Conservation (phyloP, 2,797 vertebrate species). For the Muscicapa striata region DNA sequence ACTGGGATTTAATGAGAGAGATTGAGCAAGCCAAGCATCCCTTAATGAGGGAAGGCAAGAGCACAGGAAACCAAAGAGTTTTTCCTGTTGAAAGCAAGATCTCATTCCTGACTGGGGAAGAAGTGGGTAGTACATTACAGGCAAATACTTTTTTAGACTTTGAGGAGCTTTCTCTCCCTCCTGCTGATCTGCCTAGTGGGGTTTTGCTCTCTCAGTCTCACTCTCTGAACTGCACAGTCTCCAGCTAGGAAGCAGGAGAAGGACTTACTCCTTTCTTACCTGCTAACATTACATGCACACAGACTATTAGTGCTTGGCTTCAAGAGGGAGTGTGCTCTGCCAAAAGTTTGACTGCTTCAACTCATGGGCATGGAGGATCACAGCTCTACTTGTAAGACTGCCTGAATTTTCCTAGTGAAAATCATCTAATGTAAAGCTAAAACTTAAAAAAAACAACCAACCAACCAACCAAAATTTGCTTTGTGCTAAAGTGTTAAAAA, state of each 20-base stretch:
- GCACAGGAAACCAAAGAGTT: not conserved
- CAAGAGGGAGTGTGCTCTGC: not conserved
- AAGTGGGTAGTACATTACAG: not conserved
- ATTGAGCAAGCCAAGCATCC: not conserved
- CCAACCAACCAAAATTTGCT: too few relatives aligned
- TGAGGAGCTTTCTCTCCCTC: not conserved
- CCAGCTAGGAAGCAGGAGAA: not conserved
- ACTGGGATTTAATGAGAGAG: not conserved
- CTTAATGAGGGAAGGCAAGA: not conserved
- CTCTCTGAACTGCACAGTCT: slow-evolving; percentile 3
- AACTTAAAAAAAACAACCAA: too few relatives aligned
- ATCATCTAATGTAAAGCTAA: too few relatives aligned
- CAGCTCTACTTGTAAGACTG: not conserved
- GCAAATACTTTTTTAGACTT: not conserved
- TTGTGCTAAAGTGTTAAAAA: not conserved
- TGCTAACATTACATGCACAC: not conserved
- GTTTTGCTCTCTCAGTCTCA: slow-evolving; percentile 15
- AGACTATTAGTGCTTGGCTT: not conserved
- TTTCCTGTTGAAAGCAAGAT: not conserved
- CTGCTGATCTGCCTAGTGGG: slow-evolving; percentile 28
- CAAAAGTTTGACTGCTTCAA: not conserved
- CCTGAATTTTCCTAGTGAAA: not conserved
- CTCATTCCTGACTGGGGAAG: not conserved
- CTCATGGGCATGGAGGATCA: not conserved
- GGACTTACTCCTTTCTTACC: not conserved